phyloP scores from a whole-genome alignment of 2,888 invertebrate genomes.

The Sthenelais limicola region DNA sequence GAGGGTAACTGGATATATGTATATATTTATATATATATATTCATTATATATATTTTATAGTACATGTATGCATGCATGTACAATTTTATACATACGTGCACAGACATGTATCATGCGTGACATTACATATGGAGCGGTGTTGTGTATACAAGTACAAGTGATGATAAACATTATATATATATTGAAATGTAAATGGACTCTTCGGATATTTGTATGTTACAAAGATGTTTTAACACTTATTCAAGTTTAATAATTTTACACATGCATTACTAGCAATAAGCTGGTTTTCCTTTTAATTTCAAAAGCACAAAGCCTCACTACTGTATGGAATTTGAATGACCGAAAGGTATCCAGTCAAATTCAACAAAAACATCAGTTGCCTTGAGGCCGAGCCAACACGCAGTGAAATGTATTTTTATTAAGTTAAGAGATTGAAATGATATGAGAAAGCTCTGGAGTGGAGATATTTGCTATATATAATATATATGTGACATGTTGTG shows the following conservation, averaged over 20 bases:
- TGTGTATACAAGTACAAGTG: constrained; percentile 36
- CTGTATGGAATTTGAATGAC: constrained; percentile 39
- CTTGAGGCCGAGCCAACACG: constrained; percentile 17
- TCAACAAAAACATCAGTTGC: constrained; percentile 23
- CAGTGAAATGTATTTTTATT: constrained; percentile 18
- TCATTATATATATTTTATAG: constrained; percentile 33
- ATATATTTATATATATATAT: constrained; percentile 32
- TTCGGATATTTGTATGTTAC: constrained; percentile 33
- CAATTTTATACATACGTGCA: constrained; percentile 30
- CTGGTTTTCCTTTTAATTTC: constrained; percentile 35
- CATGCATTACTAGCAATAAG: constrained; percentile 39
- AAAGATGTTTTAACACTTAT: constrained; percentile 33
- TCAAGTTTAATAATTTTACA: constrained; percentile 40
- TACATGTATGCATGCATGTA: constrained; percentile 37
- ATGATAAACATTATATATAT: constrained; percentile 39
- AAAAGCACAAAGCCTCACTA: constrained; percentile 36
- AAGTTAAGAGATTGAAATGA: constrained; percentile 26
- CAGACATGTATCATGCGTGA: constrained; percentile 37
- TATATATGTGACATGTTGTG: too few species aligned
- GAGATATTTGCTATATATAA: too few species aligned
- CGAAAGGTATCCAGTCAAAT: constrained; percentile 13
- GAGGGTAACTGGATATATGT: constrained; percentile 38
- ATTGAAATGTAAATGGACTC: constrained; percentile 40
- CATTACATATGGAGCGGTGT: constrained; percentile 34
- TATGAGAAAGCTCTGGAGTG: constrained; percentile 11